Evolutionary conservation across 1,140 invertebrate genomes (phyloP), one percentile per base, ranked within the genome.

Genomic region (Neodiprion fabricii): DNA sequence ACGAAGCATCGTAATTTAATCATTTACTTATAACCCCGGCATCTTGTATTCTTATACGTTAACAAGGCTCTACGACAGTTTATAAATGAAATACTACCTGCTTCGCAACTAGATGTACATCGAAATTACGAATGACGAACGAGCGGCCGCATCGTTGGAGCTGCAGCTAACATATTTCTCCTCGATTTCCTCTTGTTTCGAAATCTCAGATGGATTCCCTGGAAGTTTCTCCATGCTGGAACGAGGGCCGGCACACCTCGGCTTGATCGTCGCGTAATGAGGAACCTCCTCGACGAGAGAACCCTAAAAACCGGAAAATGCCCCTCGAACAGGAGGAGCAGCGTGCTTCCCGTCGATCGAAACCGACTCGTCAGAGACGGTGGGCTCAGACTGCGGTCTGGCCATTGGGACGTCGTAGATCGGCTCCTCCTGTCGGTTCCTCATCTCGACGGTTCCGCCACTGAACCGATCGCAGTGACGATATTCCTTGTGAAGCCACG

Each of bases 201-300:
- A 17, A 17, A 17, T 9, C 4, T 17, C 53, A 0, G 53, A 9
- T 5, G 9, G 9, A 1, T 9, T 61, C 3, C 53, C 4, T 4
- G 11, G 9, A 17, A 61, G 53, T 14, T 61, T 69, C 7, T 69
- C 67, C 10, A 11, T 5, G 40, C 67, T 69, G 17, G n/a, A 7
- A 21, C 21, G 7, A 7, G 5, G 7, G 10, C 5, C 1, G 17
- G 3, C 12, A 23, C 21, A 14, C 17, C 67, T 21, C 0, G 81
- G 76, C 7, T 78, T 80, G 0, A 81, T 47, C 1, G 75, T 80
- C 1, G 75, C 77, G 65, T 79, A 82, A 14, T 75, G 76, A 1
- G 47, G 40, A 61, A 68, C 48, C 14, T 67, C 50, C 0, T 71
- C 12, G 0, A 8, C 53, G 11, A 4, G 11, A 0, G n/a, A 8